These are phyloP conservation scores for Apistogramma diplotaenia DNA, from an alignment of 2,113 vertebrate genomes.

Conservation along the genomic window DNA sequence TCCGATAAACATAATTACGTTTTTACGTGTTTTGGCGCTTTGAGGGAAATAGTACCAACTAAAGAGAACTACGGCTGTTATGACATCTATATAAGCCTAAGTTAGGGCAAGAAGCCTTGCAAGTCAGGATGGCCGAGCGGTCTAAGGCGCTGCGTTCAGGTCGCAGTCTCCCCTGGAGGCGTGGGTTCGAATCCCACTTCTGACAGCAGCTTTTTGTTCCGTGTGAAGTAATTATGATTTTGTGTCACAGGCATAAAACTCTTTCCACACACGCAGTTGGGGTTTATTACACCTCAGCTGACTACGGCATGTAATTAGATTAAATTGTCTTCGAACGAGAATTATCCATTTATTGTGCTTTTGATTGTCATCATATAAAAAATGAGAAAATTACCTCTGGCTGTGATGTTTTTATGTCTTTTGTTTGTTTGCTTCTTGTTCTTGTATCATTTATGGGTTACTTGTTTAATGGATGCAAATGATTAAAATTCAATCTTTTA, in stretches of 20 bases:
- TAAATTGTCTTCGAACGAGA: neutral
- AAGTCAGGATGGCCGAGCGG: slow-evolving; percentile 74
- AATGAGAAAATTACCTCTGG: neutral
- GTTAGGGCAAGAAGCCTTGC: too few relatives aligned
- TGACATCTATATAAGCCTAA: too few relatives aligned
- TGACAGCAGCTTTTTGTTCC: slow-evolving; percentile 18
- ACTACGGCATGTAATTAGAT: neutral
- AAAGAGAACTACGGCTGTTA: too few relatives aligned
- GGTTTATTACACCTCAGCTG: neutral
- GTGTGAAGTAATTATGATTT: too few relatives aligned
- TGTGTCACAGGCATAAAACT: neutral
- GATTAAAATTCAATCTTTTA: neutral
- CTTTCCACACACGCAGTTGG: neutral
- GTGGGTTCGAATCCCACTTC: slow-evolving; percentile 79
- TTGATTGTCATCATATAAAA: neutral
- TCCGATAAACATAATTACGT: too few relatives aligned
- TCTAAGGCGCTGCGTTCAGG: slow-evolving; percentile 78
- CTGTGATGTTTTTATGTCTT: neutral
- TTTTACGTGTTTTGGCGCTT: too few relatives aligned
- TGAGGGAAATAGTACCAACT: too few relatives aligned
- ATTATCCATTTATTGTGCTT: neutral
- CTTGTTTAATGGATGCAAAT: neutral
- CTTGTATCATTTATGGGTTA: neutral
- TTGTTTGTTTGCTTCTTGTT: neutral
- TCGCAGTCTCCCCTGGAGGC: slow-evolving; percentile 78